These are phyloP conservation scores for Rallus crepitans DNA, from an alignment of 2,797 vertebrate genomes.

Conservation along the genomic window DNA sequence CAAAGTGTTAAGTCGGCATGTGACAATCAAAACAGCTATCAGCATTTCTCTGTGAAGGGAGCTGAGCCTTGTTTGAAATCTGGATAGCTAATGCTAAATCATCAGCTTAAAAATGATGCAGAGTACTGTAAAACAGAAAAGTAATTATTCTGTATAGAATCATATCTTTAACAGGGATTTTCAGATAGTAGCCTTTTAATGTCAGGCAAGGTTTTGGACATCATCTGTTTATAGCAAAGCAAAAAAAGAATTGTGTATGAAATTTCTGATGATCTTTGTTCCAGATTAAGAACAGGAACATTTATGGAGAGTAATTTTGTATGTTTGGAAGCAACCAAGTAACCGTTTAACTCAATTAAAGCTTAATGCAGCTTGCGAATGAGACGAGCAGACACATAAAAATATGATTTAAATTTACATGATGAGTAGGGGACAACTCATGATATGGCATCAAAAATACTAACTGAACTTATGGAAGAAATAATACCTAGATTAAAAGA, in stretches of 20 bases:
- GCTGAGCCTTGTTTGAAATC: background rate
- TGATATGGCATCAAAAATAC: background rate
- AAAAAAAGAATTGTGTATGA: rapidly evolving
- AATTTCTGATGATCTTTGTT: background rate
- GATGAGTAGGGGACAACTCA: background rate
- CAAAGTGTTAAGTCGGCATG: background rate
- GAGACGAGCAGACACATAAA: background rate
- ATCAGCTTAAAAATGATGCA: background rate
- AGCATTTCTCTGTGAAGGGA: background rate
- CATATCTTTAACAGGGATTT: background rate
- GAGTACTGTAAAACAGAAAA: background rate
- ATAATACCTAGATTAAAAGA: background rate
- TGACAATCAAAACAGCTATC: background rate
- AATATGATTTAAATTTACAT: background rate
- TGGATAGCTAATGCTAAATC: background rate
- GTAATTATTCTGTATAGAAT: background rate
- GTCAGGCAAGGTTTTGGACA: background rate
- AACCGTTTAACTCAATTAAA: background rate
- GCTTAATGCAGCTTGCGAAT: background rate
- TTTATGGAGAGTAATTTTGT: background rate
- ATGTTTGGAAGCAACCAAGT: background rate
- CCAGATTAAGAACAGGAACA: background rate
- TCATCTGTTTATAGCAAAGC: background rate
- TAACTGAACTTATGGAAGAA: background rate
- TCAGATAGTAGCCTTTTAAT: background rate